A percentile compares a stretch with the other conserved stretches of the same genome.
phyloP scores from a whole-genome alignment of 2,888 invertebrate species.

The Netelia inedita region DNA sequence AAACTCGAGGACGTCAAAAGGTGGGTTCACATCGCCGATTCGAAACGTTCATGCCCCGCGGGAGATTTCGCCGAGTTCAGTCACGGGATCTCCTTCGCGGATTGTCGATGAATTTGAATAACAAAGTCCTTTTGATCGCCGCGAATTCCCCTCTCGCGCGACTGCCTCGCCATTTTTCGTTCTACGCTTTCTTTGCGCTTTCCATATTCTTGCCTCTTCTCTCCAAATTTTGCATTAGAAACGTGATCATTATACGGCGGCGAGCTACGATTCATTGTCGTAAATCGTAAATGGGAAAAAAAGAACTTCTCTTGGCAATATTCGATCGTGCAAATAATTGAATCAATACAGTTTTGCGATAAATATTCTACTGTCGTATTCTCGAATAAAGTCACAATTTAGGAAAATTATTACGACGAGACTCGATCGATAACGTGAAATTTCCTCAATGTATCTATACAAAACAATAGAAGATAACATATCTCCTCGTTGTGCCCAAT shows the following conservation, averaged over 20 bases:
- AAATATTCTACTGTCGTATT: no score
- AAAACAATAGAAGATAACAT: no score
- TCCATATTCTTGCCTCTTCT: not conserved
- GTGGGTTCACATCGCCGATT: slow-evolving; percentile 44
- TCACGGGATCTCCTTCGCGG: slow-evolving; percentile 31
- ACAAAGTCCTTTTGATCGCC: slow-evolving; percentile 78
- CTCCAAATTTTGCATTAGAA: slow-evolving; percentile 28
- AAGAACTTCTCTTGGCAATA: not conserved
- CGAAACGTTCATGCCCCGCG: slow-evolving; percentile 30
- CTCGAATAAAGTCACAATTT: no score
- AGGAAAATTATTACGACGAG: no score
- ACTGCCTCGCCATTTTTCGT: slow-evolving; percentile 38
- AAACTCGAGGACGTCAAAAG: slow-evolving; percentile 46
- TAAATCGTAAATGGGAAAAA: not conserved
- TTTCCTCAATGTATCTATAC: no score
- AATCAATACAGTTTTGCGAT: not conserved
- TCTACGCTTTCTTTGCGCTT: slow-evolving; percentile 20
- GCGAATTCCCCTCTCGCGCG: slow-evolving; percentile 29
- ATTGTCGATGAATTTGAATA: slow-evolving; percentile 79
- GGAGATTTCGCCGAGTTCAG: slow-evolving; percentile 41
- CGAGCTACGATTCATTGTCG: not conserved
- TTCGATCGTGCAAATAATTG: not conserved
- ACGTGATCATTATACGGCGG: not conserved
- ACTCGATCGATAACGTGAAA: no score
- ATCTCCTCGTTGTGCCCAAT: no score